A percentile compares a stretch with the other conserved stretches of the same genome.
phyloP scores from a whole-genome alignment of 2,113 vertebrate species.

The Ailuropoda melanoleuca region DNA sequence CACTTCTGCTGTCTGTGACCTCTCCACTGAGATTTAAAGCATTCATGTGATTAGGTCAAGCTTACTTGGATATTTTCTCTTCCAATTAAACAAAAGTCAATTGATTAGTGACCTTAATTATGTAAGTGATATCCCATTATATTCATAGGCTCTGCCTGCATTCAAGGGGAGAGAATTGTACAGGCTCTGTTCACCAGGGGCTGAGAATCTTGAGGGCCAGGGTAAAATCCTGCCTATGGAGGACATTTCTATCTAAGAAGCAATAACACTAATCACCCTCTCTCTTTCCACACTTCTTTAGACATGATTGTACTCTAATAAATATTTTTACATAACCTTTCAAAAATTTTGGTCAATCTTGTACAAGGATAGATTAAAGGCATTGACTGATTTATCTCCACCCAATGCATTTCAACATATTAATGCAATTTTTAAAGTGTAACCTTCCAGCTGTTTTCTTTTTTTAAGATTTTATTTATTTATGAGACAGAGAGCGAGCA shows the following conservation, averaged over 20 bases:
- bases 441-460: neutral
- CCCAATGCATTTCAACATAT: neutral
- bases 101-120: neutral
- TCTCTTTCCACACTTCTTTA: neutral
- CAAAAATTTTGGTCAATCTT: neutral
- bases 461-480: neutral
- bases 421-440: neutral
- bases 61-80: neutral
- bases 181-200: rapidly evolving
- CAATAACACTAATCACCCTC: neutral
- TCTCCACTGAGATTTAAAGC: neutral
- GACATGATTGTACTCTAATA: neutral
- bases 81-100: neutral
- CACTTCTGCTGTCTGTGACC: neutral
- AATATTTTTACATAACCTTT: neutral
- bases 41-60: neutral
- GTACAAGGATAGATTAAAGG: neutral
- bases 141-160: neutral
- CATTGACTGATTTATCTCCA: neutral
- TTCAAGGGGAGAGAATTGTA: neutral
- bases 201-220: neutral
- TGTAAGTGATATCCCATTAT: neutral
- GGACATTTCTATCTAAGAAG: neutral
- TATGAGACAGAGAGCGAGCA: neutral
- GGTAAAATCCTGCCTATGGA: neutral